Evolutionary conservation across 2,113 vertebrate species (phyloP).

Genomic region (Pseudorasbora parva): DNA sequence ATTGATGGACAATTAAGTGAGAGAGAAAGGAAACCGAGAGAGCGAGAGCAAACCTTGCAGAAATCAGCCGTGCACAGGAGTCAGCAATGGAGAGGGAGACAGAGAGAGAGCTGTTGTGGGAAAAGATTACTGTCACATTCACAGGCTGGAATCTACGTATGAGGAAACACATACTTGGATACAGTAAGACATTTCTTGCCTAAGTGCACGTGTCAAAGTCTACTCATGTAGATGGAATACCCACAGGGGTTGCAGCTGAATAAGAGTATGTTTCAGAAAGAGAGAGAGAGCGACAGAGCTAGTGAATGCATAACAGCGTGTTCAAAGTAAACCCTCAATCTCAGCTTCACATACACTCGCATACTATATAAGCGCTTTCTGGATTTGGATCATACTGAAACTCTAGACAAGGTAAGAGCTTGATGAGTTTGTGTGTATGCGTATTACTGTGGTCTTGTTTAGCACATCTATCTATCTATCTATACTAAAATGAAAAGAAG

Average conservation of each 20-base stretch:
- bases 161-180: constrained; percentile 6
- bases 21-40: constrained; percentile 14
- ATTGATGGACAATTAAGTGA: constrained; percentile 29
- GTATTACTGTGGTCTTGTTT: background rate
- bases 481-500: background rate
- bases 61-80: constrained; percentile 3
- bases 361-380: background rate
- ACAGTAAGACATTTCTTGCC: background rate
- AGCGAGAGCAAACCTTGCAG: constrained; percentile 20
- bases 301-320: background rate
- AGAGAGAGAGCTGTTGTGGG: background rate
- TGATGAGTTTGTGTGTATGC: background rate
- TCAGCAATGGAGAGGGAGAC: constrained; percentile 22
- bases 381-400: background rate
- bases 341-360: background rate
- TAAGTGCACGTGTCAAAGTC: background rate
- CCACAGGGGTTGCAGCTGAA: background rate
- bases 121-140: constrained; percentile 4
- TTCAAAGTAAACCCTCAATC: background rate
- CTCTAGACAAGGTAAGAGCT: constrained; percentile 8
- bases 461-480: background rate
- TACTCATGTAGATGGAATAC: background rate
- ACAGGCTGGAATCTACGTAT: constrained; percentile 13
- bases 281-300: background rate
- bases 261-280: background rate